phyloP scores from a whole-genome alignment of 2,888 invertebrate genomes.

The Lasioglossum vierecki region DNA sequence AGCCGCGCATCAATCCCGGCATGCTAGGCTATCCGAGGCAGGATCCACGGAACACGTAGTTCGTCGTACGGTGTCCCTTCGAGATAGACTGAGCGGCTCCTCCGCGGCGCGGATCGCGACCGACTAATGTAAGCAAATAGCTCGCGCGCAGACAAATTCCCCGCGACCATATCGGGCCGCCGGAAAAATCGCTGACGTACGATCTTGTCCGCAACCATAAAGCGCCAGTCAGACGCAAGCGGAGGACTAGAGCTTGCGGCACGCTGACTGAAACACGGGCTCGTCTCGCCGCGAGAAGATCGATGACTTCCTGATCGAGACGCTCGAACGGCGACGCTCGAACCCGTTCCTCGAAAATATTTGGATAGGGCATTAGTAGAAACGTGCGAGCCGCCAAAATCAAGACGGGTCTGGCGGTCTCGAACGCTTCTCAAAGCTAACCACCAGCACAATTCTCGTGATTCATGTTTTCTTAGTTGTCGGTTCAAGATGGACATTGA shows the following conservation, averaged over 20 bases:
- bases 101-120: constrained; percentile 43
- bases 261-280: constrained; percentile 50
- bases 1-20: constrained; percentile 68
- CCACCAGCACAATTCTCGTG: background rate
- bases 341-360: background rate
- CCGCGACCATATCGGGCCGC: constrained; percentile 70
- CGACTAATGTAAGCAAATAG: constrained; percentile 78
- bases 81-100: constrained; percentile 24
- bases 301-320: constrained; percentile 50
- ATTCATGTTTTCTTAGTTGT: background rate
- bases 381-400: background rate
- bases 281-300: constrained; percentile 45
- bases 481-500: background rate
- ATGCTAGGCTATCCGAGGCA: constrained; percentile 55
- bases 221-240: constrained; percentile 46
- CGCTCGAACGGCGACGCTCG: background rate
- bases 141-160: constrained; percentile 77
- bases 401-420: background rate
- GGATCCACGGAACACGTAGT: constrained; percentile 54
- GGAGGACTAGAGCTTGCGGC: constrained; percentile 45
- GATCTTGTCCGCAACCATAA: constrained; percentile 69
- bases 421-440: background rate
- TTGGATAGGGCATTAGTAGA: background rate
- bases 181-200: constrained; percentile 72
- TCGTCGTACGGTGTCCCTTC: constrained; percentile 22